Evolutionary conservation across 2,888 invertebrate species (phyloP), one percentile per base, ranked within the genome.

Genomic region (Lordiphosa andalusiaca): DNA sequence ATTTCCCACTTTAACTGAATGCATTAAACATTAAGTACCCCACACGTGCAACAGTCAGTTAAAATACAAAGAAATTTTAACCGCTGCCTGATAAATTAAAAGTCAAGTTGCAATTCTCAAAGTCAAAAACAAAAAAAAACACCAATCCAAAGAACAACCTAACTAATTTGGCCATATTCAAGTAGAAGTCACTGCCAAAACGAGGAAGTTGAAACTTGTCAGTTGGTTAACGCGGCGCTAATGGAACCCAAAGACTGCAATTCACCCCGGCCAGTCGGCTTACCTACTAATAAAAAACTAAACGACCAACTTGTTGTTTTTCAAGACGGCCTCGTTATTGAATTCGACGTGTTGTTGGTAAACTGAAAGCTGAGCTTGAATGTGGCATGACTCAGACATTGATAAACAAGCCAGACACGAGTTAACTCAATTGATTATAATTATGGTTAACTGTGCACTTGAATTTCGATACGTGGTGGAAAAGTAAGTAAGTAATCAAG

Each of bases 321-420:
- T 21, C 54, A 39, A 47, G 61, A 25, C 61, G 66, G 67, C 75
- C 75, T 82, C 54, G 75, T 78, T 78, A 82, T 76, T 76, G 78
- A 76, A 71, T 71, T 76, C 60, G 75, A 64, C 77, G 82, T 63
- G 55, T 59, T 78, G 60, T 62, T 61, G 50, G 44, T 53, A 36
- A 12, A 60, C 62, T n/a, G 59, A 42, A 46, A 53, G 37, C 53
- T 51, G 41, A 37, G 58, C 13, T 54, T 30, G 41, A 21, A 9
- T 21, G 41, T 25, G 23, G 37, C 13, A 12, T 62, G 64, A 62
- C 42, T 62, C 64, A 64, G 55, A 44, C 48, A 33, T 37, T 46
- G 44, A 25, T 30, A 36, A 53, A 10, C 39, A 3, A 36, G 47
- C 23, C 47, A 44, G 53, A 12, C 48, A 30, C 49, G 12, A 54